Conservation (phyloP, 2,888 invertebrate species). For the Dichetophora obliterata region DNA sequence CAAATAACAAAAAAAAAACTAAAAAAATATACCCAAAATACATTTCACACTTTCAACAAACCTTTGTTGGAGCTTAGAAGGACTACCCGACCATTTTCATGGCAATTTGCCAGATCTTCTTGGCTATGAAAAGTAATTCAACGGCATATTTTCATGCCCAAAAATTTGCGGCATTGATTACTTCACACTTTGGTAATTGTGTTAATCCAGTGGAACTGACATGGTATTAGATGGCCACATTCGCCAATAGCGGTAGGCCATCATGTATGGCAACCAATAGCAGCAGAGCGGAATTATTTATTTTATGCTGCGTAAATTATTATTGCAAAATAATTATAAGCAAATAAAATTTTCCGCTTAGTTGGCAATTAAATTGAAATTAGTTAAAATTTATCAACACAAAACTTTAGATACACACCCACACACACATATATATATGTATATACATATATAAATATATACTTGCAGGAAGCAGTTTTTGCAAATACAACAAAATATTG, state of each 20-base stretch:
- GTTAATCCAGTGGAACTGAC: background rate
- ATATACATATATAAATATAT: background rate
- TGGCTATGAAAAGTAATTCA: too few relatives aligned
- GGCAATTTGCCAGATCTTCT: too few relatives aligned
- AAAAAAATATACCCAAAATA: too few relatives aligned
- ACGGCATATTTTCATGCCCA: too few relatives aligned
- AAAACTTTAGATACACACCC: background rate
- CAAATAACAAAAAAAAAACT: too few relatives aligned
- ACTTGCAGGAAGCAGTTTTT: background rate
- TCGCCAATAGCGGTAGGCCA: background rate
- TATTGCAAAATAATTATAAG: slow-evolving; percentile 23
- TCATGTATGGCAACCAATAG: background rate
- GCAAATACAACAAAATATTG: too few relatives aligned
- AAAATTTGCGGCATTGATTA: too few relatives aligned
- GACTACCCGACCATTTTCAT: too few relatives aligned
- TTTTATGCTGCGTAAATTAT: slow-evolving; percentile 18
- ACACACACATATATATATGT: background rate
- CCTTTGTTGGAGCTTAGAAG: too few relatives aligned
- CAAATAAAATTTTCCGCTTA: slow-evolving; percentile 26
- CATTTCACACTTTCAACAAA: too few relatives aligned
- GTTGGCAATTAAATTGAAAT: slow-evolving; percentile 29
- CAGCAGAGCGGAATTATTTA: slow-evolving; percentile 1
- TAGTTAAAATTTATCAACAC: slow-evolving; percentile 13
- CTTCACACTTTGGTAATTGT: background rate
- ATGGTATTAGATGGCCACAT: background rate